Conservation (phyloP, 2,797 vertebrate genomes). For the Tiaroga cobitis region DNA sequence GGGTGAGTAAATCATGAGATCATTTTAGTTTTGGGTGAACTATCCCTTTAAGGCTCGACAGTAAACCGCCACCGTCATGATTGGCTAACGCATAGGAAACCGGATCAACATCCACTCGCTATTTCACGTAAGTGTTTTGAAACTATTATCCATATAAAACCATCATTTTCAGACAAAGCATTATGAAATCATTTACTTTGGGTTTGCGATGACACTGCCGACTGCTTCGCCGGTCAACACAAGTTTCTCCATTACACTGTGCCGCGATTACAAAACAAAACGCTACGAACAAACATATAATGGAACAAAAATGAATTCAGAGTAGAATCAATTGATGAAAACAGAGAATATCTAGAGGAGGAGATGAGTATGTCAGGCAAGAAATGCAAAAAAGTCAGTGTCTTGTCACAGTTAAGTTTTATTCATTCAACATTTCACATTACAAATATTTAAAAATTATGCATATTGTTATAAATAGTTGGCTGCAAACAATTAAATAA, state of each 20-base stretch:
- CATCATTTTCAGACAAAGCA: background rate
- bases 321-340: too few species aligned
- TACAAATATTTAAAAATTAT: slow-evolving; percentile 99
- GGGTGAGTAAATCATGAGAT: too few species aligned
- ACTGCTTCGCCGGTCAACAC: background rate
- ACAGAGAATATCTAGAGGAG: background rate
- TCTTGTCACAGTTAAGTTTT: slow-evolving; percentile 98
- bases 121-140: too few species aligned
- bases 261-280: too few species aligned
- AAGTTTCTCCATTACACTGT: too few species aligned
- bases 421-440: slow-evolving; percentile 99
- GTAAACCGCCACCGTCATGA: background rate
- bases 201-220: background rate
- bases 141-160: background rate
- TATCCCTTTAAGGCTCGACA: background rate
- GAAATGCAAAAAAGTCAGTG: slow-evolving; percentile 47
- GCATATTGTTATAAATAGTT: slow-evolving; percentile 99
- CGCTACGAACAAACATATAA: too few species aligned
- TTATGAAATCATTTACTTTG: background rate
- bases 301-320: too few species aligned
- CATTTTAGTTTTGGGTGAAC: too few species aligned
- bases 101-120: background rate
- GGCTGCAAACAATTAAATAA: slow-evolving; percentile 99
- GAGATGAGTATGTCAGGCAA: background rate
- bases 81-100: background rate